Evolutionary conservation across 2,113 vertebrate genomes (phyloP).

Genomic region (Parotia lawesii): DNA sequence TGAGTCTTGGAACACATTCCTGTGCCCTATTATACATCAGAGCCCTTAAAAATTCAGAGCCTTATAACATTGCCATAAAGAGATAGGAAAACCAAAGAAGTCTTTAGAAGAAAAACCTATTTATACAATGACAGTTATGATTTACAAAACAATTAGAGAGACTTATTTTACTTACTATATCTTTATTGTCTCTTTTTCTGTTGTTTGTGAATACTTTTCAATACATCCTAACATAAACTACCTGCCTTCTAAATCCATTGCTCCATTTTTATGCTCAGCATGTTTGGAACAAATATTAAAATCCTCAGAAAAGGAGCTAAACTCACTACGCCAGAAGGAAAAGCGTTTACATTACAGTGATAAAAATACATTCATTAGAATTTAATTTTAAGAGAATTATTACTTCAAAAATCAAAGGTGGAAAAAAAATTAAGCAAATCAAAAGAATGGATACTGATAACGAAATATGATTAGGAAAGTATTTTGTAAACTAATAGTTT

Average conservation of each 20-base stretch:
- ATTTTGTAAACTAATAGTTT: background rate
- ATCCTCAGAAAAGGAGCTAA: background rate
- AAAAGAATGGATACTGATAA: background rate
- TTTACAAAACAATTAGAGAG: background rate
- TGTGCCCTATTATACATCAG: conserved; percentile 26
- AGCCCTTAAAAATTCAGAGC: background rate
- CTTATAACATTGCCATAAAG: background rate
- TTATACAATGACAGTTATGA: background rate
- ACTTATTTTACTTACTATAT: background rate
- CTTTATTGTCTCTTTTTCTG: background rate
- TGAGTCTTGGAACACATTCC: conserved; percentile 48
- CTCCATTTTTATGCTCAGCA: background rate
- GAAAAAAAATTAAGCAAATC: background rate
- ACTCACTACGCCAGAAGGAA: conserved; percentile 9
- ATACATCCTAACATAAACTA: background rate
- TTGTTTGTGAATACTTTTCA: background rate
- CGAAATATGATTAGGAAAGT: background rate
- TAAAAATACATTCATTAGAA: background rate
- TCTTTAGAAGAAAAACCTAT: background rate
- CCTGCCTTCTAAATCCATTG: background rate
- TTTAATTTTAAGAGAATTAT: background rate
- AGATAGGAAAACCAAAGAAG: background rate
- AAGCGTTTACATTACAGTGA: background rate
- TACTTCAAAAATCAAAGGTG: conserved; percentile 15
- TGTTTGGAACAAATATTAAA: conserved; percentile 8